A percentile compares a stretch with the other conserved stretches of the same genome.
Evolutionary conservation across 2,888 invertebrate genomes (phyloP).

Genomic region (Meghimatium bilineatum): DNA sequence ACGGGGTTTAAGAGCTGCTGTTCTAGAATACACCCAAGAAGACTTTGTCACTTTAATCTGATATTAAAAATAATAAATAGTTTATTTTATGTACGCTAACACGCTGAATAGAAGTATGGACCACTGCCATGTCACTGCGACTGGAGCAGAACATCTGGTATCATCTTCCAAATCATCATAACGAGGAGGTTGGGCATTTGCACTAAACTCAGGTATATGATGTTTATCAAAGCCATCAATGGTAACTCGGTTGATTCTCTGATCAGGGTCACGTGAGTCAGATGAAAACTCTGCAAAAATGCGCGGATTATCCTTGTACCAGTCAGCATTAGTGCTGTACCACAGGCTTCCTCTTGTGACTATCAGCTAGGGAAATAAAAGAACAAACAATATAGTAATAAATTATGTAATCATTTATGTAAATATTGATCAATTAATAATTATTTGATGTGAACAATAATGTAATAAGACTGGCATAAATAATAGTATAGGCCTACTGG

Average conservation of each 20-base stretch:
- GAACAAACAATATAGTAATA: neutral
- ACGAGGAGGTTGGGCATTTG: conserved; percentile 21
- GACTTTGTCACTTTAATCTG: neutral
- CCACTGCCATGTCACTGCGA: neutral
- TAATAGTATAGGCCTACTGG: too few species aligned
- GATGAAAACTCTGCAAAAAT: conserved; percentile 49
- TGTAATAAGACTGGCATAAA: too few species aligned
- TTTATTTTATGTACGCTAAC: conserved; percentile 1
- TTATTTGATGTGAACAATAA: too few species aligned
- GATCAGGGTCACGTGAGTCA: conserved; percentile 39
- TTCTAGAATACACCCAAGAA: neutral
- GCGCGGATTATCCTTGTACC: conserved; percentile 36
- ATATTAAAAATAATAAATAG: neutral
- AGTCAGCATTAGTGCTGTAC: conserved; percentile 55
- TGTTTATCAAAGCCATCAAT: conserved; percentile 55
- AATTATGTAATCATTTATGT: neutral
- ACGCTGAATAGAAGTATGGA: neutral
- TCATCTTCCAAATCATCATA: neutral
- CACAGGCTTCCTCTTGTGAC: conserved; percentile 47
- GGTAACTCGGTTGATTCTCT: conserved; percentile 46
- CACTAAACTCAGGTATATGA: conserved; percentile 52
- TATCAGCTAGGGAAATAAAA: conserved; percentile 29
- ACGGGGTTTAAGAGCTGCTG: neutral
- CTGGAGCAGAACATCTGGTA: neutral
- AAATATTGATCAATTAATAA: too few species aligned